These are phyloP conservation scores for Enteromius treurensis DNA, from an alignment of 2,797 vertebrate genomes.

Conservation along the genomic window DNA sequence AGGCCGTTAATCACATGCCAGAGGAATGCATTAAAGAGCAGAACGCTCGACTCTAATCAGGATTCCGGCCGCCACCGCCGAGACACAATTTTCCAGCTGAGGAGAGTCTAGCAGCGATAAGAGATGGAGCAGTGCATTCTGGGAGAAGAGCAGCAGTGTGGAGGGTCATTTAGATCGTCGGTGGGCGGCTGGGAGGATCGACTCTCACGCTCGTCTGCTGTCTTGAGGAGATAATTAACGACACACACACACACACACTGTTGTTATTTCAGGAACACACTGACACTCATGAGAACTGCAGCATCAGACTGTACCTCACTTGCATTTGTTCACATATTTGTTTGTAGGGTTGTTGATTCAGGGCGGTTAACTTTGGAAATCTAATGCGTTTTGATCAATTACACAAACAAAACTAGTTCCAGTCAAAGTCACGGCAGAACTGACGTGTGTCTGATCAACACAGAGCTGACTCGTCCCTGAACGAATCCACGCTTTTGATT, in stretches of 20 bases:
- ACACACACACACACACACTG: not conserved
- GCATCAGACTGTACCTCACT: not conserved
- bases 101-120: constrained; percentile 5
- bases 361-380: too few species aligned
- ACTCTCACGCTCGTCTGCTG: not conserved
- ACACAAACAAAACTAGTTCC: not conserved
- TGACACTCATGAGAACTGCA: not conserved
- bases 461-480: too few species aligned
- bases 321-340: not conserved
- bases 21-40: constrained; percentile 3
- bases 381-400: not conserved
- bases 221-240: not conserved
- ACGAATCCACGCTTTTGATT: too few species aligned
- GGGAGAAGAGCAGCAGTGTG: not conserved
- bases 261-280: not conserved
- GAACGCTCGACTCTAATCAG: constrained; percentile 6
- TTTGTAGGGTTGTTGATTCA: too few species aligned
- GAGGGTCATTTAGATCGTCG: not conserved
- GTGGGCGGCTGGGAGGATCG: not conserved
- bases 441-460: not conserved
- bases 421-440: too few species aligned
- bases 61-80: not conserved
- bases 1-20: not conserved
- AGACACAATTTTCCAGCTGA: not conserved
- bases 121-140: constrained; percentile 13